Percentiles rank a stretch among this genome's conserved stretches.
Conservation (phyloP, 1,140 invertebrate genomes). For the Phthorimaea operculella region DNA sequence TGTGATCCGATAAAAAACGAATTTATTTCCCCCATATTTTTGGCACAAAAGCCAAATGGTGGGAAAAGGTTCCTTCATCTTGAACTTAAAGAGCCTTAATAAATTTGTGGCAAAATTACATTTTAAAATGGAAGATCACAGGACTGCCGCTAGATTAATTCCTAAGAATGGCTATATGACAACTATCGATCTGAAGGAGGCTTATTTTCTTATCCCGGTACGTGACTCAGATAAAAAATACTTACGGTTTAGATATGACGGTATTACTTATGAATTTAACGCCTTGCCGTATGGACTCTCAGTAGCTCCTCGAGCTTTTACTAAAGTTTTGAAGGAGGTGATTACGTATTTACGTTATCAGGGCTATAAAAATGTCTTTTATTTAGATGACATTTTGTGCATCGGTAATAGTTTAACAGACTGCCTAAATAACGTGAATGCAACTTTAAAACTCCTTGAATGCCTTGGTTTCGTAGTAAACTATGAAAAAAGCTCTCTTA, state of each 20-base stretch:
- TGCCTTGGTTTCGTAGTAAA: slow-evolving; percentile 20
- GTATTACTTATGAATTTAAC: slow-evolving; percentile 15
- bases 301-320: slow-evolving; percentile 16
- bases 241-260: slow-evolving; percentile 15
- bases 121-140: slow-evolving; percentile 24
- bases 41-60: slow-evolving; percentile 12
- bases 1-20: neutral
- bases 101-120: slow-evolving; percentile 10
- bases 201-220: slow-evolving; percentile 21
- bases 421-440: slow-evolving; percentile 11
- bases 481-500: slow-evolving; percentile 12
- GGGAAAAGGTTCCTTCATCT: slow-evolving; percentile 11
- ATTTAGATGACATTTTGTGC: slow-evolving; percentile 21
- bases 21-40: slow-evolving; percentile 15
- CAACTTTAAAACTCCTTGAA: slow-evolving; percentile 12
- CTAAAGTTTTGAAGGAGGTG: slow-evolving; percentile 22
- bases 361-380: slow-evolving; percentile 15
- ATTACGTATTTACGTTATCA: slow-evolving; percentile 8
- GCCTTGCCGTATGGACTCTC: slow-evolving; percentile 16
- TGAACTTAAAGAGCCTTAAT: slow-evolving; percentile 17
- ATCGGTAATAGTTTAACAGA: slow-evolving; percentile 12
- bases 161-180: slow-evolving; percentile 15
- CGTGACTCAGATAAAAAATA: slow-evolving; percentile 9
- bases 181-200: slow-evolving; percentile 23
- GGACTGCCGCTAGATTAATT: slow-evolving; percentile 15